Conservation (phyloP, 2,797 vertebrate species). For the Anolis apletophallus region DNA sequence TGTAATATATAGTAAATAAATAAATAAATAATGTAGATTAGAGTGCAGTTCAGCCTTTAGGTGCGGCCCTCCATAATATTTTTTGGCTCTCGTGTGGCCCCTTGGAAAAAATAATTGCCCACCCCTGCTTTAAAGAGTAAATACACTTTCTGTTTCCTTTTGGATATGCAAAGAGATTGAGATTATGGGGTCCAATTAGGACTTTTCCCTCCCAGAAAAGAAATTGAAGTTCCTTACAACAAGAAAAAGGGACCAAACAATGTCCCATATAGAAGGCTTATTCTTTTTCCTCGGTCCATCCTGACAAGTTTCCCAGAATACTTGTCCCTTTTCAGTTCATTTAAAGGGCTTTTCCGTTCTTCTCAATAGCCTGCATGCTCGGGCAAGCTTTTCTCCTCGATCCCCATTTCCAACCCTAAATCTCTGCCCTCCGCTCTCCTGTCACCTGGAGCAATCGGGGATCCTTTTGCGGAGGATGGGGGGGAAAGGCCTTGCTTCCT, state of each 20-base stretch:
- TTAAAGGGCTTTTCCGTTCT: not conserved
- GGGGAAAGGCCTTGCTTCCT: constrained; percentile 74
- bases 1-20: too few species aligned
- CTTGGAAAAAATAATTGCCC: too few species aligned
- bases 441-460: constrained; percentile 57
- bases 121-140: too few species aligned
- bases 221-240: too few species aligned
- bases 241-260: too few species aligned
- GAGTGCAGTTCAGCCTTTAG: too few species aligned
- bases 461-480: constrained; percentile 76
- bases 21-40: too few species aligned
- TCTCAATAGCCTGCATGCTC: not conserved
- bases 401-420: not conserved
- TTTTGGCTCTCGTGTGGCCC: too few species aligned
- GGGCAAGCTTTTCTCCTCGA: not conserved
- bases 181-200: not conserved
- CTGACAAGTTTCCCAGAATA: not conserved
- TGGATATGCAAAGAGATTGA: not conserved
- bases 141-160: not conserved
- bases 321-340: not conserved
- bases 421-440: not conserved
- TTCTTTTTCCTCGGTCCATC: not conserved
- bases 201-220: too few species aligned
- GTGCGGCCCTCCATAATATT: too few species aligned
- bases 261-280: not conserved